These are phyloP conservation scores for Prosopocoilus inquinatus DNA, from an alignment of 2,888 invertebrate species.

Conservation along the genomic window DNA sequence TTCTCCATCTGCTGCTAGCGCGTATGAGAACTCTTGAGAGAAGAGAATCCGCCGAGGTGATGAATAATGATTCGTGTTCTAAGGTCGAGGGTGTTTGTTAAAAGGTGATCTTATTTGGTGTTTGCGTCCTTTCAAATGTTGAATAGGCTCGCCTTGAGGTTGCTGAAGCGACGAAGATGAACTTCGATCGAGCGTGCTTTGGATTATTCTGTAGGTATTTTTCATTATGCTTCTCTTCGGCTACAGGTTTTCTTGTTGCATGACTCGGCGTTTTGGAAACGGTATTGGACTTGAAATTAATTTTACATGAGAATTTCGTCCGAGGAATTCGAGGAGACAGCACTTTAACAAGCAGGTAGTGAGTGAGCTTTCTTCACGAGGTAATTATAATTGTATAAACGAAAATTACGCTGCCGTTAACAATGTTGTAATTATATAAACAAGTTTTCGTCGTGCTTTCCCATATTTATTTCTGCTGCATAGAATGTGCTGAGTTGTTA, in stretches of 20 bases:
- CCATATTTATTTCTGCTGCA: no score
- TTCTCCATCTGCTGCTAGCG: not conserved
- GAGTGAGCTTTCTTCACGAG: no score
- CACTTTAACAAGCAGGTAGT: no score
- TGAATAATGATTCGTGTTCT: constrained; percentile 2
- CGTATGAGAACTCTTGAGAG: not conserved
- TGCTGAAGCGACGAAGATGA: not conserved
- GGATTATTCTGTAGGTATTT: constrained; percentile 1
- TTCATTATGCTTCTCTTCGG: not conserved
- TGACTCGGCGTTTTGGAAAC: constrained; percentile 1
- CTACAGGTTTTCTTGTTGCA: not conserved
- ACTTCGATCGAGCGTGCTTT: not conserved
- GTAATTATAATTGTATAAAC: no score
- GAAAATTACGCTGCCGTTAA: no score
- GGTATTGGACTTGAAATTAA: not conserved
- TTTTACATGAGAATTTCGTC: not conserved
- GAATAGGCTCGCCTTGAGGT: not conserved
- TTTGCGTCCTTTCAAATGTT: not conserved
- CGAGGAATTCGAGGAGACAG: no score
- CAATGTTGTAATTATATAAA: no score
- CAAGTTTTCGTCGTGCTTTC: no score
- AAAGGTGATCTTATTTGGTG: not conserved
- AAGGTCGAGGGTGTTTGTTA: not conserved
- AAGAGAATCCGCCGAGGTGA: not conserved
- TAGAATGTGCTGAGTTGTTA: no score